phyloP scores from a whole-genome alignment of 53 echinoderm and acorn worm species.

The Apostichopus leukothele region DNA sequence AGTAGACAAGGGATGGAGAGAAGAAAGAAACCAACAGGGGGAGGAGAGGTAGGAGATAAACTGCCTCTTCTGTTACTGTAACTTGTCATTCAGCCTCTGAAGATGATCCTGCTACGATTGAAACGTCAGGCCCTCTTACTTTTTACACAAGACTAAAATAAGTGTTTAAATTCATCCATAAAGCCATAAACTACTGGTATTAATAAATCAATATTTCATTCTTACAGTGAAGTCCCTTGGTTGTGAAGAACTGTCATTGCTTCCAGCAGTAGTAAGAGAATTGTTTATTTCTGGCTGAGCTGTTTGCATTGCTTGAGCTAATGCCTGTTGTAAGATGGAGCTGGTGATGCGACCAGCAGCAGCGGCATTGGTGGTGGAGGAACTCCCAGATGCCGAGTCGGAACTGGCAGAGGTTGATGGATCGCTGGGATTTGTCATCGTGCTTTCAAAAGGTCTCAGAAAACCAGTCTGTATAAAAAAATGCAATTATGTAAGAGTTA shows the following conservation, averaged over 20 bases:
- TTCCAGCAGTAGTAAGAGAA: neutral
- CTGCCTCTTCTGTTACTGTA: too few species aligned
- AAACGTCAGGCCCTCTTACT: too few species aligned
- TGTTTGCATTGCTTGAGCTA: slow-evolving; percentile 82
- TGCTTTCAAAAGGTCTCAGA: slow-evolving; percentile 14
- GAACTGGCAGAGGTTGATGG: neutral
- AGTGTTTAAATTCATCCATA: too few species aligned
- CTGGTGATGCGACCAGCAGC: slow-evolving; percentile 57
- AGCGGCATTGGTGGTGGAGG: slow-evolving; percentile 7
- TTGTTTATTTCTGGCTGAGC: slow-evolving; percentile 39
- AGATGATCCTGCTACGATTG: too few species aligned
- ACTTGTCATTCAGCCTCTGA: too few species aligned
- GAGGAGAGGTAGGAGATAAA: too few species aligned
- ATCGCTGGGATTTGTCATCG: neutral
- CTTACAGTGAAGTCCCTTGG: slow-evolving; percentile 39
- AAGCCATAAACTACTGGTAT: too few species aligned
- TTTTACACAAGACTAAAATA: too few species aligned
- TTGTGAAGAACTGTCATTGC: slow-evolving; percentile 1
- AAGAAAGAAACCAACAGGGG: too few species aligned
- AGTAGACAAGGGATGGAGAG: too few species aligned
- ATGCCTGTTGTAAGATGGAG: slow-evolving; percentile 84
- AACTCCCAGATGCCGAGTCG: slow-evolving; percentile 1
- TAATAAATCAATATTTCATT: neutral
- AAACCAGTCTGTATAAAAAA: neutral
- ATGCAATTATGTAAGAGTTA: too few species aligned